These are phyloP conservation scores for Pangasius sanitwongsei DNA, from an alignment of 2,797 vertebrate genomes.

Conservation along the genomic window DNA sequence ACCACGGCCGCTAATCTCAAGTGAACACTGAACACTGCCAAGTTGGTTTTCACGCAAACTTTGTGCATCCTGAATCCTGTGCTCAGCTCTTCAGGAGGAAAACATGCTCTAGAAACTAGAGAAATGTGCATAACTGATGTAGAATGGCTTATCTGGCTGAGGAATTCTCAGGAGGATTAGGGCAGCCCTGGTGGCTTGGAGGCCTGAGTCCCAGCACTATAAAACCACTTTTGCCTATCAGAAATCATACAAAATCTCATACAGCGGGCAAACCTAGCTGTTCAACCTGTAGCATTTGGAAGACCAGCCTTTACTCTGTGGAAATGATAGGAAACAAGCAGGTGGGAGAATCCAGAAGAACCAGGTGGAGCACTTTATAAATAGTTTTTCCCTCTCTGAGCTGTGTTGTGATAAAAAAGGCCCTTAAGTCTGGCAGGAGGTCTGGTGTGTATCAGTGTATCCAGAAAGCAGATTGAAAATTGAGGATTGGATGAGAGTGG, in stretches of 20 bases:
- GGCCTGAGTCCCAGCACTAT: not conserved
- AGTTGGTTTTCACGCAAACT: conserved; percentile 32
- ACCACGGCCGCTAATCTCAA: conserved; percentile 46
- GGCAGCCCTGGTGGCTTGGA: conserved; percentile 12
- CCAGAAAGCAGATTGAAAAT: conserved; percentile 46
- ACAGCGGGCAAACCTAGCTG: conserved; percentile 10
- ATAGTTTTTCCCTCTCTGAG: conserved; percentile 32
- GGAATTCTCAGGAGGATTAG: not conserved
- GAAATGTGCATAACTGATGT: too few relatives aligned
- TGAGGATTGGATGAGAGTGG: conserved; percentile 24
- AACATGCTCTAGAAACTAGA: not conserved
- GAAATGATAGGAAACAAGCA: conserved; percentile 39
- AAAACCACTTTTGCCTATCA: conserved; percentile 47
- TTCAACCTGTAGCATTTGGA: conserved; percentile 36
- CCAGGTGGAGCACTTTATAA: conserved; percentile 8
- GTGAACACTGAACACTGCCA: conserved; percentile 15
- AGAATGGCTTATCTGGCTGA: not conserved
- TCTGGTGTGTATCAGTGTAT: conserved; percentile 37
- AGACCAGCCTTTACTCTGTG: conserved; percentile 35
- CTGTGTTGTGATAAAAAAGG: conserved; percentile 37
- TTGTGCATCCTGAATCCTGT: not conserved
- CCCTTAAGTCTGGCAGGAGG: conserved; percentile 19
- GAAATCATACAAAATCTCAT: conserved; percentile 43
- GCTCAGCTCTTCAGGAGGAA: conserved; percentile 2
- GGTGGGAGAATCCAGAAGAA: conserved; percentile 25